Evolutionary conservation across 1,140 invertebrate species (phyloP), one percentile per base, ranked within the genome.

Genomic region (Diplogasteroides magnus): DNA sequence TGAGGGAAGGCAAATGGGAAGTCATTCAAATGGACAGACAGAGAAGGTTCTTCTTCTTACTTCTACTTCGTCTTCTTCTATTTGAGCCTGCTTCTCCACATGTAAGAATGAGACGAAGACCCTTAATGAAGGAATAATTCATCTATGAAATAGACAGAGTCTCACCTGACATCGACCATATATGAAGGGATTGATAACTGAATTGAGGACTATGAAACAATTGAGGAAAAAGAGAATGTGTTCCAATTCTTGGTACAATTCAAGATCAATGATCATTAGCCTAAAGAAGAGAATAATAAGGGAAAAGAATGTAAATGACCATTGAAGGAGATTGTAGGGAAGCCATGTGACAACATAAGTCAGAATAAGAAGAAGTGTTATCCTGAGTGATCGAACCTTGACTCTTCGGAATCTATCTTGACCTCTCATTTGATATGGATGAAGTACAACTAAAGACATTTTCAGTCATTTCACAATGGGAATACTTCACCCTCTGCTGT

Each of bases 311-410:
- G 58, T 62, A 31, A 64, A 62, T 74, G 63, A 74, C 73, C 73
- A 74, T 14, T 62, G 65, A 29, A 74, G 32, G 2, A 74, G 58
- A 67, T 74, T 74, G 55, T 74, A 74, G 2, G 73, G 73, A 27
- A 74, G 73, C 73, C 73, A 74, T 25, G 73, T 74, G 65, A 74
- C 61, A 6, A 64, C 72, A 29, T 74, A 74, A 1, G 73, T 71
- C 23, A 74, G 37, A 64, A 74, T 74, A 1, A 74, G 56, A 1
- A 74, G 57, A 55, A 74, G 68, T 25, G 73, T 74, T 37, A 74
- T 74, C 32, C 73, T 37, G 19, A 74, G 66, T 37, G 74, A 76
- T 28, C 71, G 65, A n/a, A 74, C 65, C 55, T 74, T 74, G 13
- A 72, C 73, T 15, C 72, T 26, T 26, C 72, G 59, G 25, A 74